Percentiles rank a stretch among this genome's conserved stretches.
Conservation (phyloP, 2,113 vertebrate species). For the Hypomesus transpacificus region DNA sequence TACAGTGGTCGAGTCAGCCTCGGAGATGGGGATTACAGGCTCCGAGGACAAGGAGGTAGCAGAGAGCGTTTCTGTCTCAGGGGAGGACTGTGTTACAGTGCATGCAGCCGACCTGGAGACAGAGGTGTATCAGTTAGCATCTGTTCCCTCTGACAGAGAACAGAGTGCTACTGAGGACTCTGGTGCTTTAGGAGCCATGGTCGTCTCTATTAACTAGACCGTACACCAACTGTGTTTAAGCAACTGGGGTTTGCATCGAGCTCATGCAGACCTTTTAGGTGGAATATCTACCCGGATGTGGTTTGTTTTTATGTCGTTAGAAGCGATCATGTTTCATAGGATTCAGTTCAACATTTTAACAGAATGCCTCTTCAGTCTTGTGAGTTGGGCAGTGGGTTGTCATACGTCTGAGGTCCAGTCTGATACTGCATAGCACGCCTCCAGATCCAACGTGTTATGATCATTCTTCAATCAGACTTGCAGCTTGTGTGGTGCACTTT, state of each 20-base stretch:
- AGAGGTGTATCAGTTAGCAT: neutral
- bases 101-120: neutral
- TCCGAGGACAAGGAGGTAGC: slow-evolving; percentile 44
- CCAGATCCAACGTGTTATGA: no score
- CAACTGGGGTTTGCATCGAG: neutral
- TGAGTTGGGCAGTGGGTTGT: no score
- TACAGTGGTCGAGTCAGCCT: slow-evolving; percentile 15
- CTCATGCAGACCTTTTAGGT: no score
- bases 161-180: slow-evolving; percentile 7
- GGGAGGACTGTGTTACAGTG: slow-evolving; percentile 2
- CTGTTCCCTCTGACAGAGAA: slow-evolving; percentile 7
- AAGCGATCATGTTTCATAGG: no score
- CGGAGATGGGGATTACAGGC: neutral
- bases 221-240: neutral
- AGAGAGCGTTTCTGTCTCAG: slow-evolving; percentile 8
- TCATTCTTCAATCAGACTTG: no score
- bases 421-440: no score
- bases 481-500: no score
- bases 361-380: no score
- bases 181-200: neutral
- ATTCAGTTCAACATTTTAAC: no score
- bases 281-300: no score
- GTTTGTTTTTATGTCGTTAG: no score
- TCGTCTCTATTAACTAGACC: neutral
- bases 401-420: no score